Conservation (phyloP, 2,113 vertebrate genomes). For the Regulus satrapa region DNA sequence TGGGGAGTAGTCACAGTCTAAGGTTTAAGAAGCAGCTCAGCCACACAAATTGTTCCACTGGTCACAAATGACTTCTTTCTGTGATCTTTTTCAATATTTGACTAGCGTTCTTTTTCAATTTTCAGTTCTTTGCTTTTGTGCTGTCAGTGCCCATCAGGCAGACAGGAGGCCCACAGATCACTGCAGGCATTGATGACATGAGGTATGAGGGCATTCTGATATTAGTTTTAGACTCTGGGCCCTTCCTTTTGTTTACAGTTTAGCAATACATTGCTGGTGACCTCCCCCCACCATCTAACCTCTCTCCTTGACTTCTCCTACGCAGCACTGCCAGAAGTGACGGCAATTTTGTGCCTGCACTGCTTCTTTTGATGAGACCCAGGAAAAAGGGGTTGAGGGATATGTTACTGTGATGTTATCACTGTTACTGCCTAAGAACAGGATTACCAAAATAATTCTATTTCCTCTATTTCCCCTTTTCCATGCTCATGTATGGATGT, state of each 20-base stretch:
- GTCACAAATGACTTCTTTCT: background rate
- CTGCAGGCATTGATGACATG: background rate
- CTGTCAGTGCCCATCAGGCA: background rate
- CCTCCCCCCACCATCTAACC: background rate
- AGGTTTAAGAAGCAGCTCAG: background rate
- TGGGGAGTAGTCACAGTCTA: background rate
- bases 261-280: background rate
- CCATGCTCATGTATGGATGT: conserved; percentile 48
- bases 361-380: background rate
- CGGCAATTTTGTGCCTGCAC: background rate
- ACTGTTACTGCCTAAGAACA: background rate
- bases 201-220: background rate
- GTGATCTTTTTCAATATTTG: background rate
- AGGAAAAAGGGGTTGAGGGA: background rate
- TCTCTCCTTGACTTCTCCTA: background rate
- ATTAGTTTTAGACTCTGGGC: background rate
- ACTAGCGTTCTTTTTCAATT: background rate
- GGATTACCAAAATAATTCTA: background rate
- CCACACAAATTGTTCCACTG: background rate
- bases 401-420: background rate
- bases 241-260: background rate
- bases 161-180: background rate
- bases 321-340: background rate
- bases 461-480: conserved; percentile 6
- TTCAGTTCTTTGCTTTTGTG: background rate